Percentiles rank a stretch among this genome's conserved stretches.
These are phyloP conservation scores for Bicyclus anynana DNA, from an alignment of 1,140 invertebrate species.

Conservation along the genomic window DNA sequence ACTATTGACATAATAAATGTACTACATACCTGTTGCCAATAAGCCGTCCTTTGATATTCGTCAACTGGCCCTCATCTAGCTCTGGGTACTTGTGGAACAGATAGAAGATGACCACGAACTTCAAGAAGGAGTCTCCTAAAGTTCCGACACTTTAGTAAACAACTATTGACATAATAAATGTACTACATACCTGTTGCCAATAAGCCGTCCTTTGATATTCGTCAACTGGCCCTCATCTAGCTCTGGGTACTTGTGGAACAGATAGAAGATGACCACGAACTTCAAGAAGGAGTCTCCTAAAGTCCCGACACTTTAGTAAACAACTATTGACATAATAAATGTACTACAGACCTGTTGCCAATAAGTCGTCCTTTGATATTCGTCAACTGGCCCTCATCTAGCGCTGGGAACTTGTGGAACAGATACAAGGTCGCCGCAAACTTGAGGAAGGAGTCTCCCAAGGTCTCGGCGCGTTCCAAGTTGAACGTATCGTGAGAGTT, in stretches of 20 bases:
- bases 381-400: constrained; percentile 88
- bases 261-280: constrained; percentile 84
- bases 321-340: too few relatives aligned
- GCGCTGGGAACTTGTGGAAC: constrained; percentile 82
- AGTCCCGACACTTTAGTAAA: constrained; percentile 84
- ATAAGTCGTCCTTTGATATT: constrained; percentile 86
- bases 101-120: constrained; percentile 87
- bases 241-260: constrained; percentile 83
- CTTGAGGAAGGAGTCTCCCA: constrained; percentile 95
- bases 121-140: constrained; percentile 93
- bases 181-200: constrained; percentile 86
- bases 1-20: too few relatives aligned
- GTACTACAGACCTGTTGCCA: constrained; percentile 84
- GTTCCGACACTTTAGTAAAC: constrained; percentile 82
- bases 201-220: constrained; percentile 83
- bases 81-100: constrained; percentile 83
- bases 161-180: too few relatives aligned
- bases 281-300: constrained; percentile 95
- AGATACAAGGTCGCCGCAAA: constrained; percentile 85
- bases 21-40: constrained; percentile 93
- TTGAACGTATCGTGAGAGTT: constrained; percentile 87
- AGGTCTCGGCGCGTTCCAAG: constrained; percentile 89
- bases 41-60: constrained; percentile 84
- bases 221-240: constrained; percentile 89
- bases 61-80: constrained; percentile 87